Evolutionary conservation across 2,888 invertebrate species (phyloP).

Genomic region (Bursaphelenchus okinawaensis): DNA sequence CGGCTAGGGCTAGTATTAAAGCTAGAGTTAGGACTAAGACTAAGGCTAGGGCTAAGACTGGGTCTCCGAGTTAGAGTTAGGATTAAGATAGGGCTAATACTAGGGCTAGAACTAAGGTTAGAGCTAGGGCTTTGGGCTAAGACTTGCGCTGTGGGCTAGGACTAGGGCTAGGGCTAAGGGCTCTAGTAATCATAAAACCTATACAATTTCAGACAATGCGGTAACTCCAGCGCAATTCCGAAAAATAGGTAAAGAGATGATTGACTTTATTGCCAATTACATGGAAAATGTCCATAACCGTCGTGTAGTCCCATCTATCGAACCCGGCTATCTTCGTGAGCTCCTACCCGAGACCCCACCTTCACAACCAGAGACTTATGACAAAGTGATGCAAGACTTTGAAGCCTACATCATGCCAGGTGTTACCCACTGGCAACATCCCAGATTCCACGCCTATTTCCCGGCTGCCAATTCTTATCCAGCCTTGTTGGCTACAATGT

Average conservation of each 20-base stretch:
- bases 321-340: slow-evolving; percentile 78
- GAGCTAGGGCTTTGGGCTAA: too few relatives aligned
- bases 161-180: too few relatives aligned
- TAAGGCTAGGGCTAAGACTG: too few relatives aligned
- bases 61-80: background rate
- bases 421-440: slow-evolving; percentile 98
- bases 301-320: slow-evolving; percentile 75
- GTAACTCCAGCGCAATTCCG: slow-evolving; percentile 52
- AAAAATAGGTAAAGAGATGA: slow-evolving; percentile 70
- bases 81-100: too few relatives aligned
- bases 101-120: too few relatives aligned
- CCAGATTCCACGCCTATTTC: slow-evolving; percentile 96
- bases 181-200: background rate
- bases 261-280: slow-evolving; percentile 87
- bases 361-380: slow-evolving; percentile 75
- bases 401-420: slow-evolving; percentile 85
- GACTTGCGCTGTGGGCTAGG: background rate
- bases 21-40: too few relatives aligned
- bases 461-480: slow-evolving; percentile 95
- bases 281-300: slow-evolving; percentile 75
- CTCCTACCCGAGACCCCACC: slow-evolving; percentile 79
- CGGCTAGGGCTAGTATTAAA: too few relatives aligned
- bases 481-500: slow-evolving; percentile 93
- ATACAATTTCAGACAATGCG: slow-evolving; percentile 22
- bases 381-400: slow-evolving; percentile 78